These are phyloP conservation scores for Ylistrum balloti DNA, from an alignment of 1,140 invertebrate species.

Conservation along the genomic window DNA sequence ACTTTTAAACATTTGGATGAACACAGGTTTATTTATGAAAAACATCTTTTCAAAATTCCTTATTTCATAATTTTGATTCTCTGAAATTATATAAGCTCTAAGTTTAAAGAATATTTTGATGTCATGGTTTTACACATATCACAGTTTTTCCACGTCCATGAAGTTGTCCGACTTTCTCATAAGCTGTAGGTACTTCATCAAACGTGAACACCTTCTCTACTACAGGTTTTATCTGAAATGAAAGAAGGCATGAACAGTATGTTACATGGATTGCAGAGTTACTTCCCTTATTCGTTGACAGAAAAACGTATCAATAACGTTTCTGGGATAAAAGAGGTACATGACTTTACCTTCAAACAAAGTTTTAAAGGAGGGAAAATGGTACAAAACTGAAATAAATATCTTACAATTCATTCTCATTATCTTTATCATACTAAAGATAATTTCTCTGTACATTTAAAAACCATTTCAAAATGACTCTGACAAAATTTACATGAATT, in stretches of 20 bases:
- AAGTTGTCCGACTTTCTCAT: constrained; percentile 86
- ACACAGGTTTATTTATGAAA: not conserved
- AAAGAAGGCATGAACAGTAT: constrained; percentile 68
- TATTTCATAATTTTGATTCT: constrained; percentile 34
- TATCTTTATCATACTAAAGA: not conserved
- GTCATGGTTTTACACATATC: constrained; percentile 80
- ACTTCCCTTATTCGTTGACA: not conserved
- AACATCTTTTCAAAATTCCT: not conserved
- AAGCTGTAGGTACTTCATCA: constrained; percentile 87
- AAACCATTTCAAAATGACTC: too few species aligned
- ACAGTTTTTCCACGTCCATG: constrained; percentile 92
- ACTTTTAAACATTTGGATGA: not conserved
- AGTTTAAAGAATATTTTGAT: too few species aligned
- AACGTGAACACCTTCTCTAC: constrained; percentile 89
- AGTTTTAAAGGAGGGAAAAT: too few species aligned
- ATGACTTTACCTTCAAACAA: too few species aligned
- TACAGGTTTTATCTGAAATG: constrained; percentile 84
- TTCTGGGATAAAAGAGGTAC: not conserved
- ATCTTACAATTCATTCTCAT: not conserved
- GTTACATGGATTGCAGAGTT: not conserved
- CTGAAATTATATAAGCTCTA: too few species aligned
- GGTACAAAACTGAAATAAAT: not conserved
- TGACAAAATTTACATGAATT: too few species aligned
- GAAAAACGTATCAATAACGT: not conserved
- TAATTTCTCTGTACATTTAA: too few species aligned